Conservation (phyloP, 1,140 invertebrate species). For the Hestina assimilis region DNA sequence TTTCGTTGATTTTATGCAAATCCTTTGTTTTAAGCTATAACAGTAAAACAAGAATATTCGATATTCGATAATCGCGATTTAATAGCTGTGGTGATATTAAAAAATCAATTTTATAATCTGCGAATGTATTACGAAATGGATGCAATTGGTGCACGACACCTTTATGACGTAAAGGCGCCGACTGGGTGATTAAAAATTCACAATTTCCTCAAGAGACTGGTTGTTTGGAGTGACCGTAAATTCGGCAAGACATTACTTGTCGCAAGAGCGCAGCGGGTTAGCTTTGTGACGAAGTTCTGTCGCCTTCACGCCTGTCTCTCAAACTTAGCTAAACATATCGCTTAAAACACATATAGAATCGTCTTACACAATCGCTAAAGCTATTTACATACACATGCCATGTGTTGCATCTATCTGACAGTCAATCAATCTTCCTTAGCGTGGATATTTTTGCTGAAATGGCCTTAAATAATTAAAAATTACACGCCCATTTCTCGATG, state of each 20-base stretch:
- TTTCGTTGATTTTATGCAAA: slow-evolving; percentile 25
- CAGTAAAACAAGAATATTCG: slow-evolving; percentile 25
- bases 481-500: not conserved
- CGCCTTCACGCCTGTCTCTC: slow-evolving; percentile 14
- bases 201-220: slow-evolving; percentile 54
- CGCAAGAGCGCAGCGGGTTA: slow-evolving; percentile 57
- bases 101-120: slow-evolving; percentile 60
- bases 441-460: not conserved
- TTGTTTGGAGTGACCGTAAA: slow-evolving; percentile 52
- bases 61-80: slow-evolving; percentile 37
- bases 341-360: no score
- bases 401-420: not conserved
- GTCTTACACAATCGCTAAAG: not conserved
- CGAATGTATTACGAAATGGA: slow-evolving; percentile 47
- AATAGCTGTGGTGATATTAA: slow-evolving; percentile 51
- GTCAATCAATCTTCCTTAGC: slow-evolving; percentile 12
- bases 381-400: not conserved
- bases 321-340: not conserved
- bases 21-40: slow-evolving; percentile 15
- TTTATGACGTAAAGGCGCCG: slow-evolving; percentile 55
- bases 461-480: slow-evolving; percentile 1
- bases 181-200: slow-evolving; percentile 60
- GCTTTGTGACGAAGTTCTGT: slow-evolving; percentile 41
- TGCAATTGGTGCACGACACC: slow-evolving; percentile 41
- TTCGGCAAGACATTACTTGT: slow-evolving; percentile 69